These are phyloP conservation scores for Gisinianus flammeolus DNA, from an alignment of 2,888 invertebrate genomes.

Conservation along the genomic window DNA sequence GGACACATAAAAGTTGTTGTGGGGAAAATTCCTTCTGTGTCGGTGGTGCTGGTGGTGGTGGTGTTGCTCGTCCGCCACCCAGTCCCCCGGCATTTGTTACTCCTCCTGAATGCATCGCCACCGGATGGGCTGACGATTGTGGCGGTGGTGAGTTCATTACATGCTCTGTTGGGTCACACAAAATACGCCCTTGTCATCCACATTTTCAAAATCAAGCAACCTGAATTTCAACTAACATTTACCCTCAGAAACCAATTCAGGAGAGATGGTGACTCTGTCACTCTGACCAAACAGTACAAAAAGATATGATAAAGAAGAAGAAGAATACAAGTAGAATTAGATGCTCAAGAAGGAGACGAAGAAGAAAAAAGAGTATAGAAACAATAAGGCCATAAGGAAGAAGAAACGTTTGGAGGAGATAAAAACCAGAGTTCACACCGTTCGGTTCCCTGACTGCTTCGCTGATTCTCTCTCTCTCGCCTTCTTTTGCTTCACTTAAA, in stretches of 20 bases:
- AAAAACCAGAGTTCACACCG: slow-evolving; percentile 41
- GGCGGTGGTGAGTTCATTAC: slow-evolving; percentile 58
- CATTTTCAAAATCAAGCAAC: slow-evolving; percentile 37
- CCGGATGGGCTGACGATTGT: slow-evolving; percentile 49
- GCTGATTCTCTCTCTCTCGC: slow-evolving; percentile 32
- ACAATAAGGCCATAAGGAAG: slow-evolving; percentile 29
- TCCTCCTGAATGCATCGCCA: slow-evolving; percentile 45
- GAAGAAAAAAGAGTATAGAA: slow-evolving; percentile 16
- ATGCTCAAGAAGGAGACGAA: slow-evolving; percentile 22
- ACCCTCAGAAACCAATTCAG: not conserved
- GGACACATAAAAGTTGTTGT: slow-evolving; percentile 58
- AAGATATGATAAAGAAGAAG: slow-evolving; percentile 22
- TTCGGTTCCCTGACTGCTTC: slow-evolving; percentile 39
- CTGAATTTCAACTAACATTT: slow-evolving; percentile 24
- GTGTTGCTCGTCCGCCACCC: slow-evolving; percentile 45
- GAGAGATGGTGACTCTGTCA: slow-evolving; percentile 34
- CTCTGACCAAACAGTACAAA: slow-evolving; percentile 27
- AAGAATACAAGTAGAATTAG: slow-evolving; percentile 5
- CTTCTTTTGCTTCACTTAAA: not conserved
- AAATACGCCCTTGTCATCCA: slow-evolving; percentile 44
- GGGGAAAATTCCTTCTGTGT: slow-evolving; percentile 49
- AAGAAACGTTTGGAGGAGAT: slow-evolving; percentile 33
- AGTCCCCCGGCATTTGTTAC: slow-evolving; percentile 44
- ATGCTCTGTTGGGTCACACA: slow-evolving; percentile 50
- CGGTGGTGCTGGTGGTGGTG: slow-evolving; percentile 40